A percentile compares a stretch with the other conserved stretches of the same genome.
These are phyloP conservation scores for Mycalesis mineus DNA, from an alignment of 2,888 invertebrate genomes.

Conservation along the genomic window DNA sequence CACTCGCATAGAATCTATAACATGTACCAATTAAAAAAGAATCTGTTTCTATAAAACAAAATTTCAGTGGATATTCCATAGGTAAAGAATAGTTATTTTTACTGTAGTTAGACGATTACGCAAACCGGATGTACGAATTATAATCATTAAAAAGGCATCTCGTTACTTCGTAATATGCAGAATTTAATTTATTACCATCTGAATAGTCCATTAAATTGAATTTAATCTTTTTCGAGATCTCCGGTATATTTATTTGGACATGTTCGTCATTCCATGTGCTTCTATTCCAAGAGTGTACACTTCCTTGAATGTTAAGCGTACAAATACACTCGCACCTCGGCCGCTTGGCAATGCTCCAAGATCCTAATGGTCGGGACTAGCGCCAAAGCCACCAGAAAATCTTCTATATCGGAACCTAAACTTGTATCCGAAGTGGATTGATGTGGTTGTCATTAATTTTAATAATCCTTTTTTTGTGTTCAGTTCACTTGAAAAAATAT, in stretches of 20 bases:
- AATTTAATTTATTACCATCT: constrained; percentile 16
- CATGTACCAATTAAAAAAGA: too few relatives aligned
- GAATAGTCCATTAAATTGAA: constrained; percentile 14
- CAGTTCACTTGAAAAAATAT: too few relatives aligned
- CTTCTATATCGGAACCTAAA: constrained; percentile 65
- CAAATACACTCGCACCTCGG: constrained; percentile 71
- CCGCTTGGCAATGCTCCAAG: constrained; percentile 61
- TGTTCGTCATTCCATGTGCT: constrained; percentile 50
- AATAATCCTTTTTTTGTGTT: neutral
- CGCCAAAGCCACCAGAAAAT: constrained; percentile 66
- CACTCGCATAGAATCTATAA: too few relatives aligned
- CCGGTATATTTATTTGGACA: constrained; percentile 31
- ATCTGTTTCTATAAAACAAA: too few relatives aligned
- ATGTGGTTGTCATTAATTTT: constrained; percentile 34
- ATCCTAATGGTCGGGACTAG: constrained; percentile 69
- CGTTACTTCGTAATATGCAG: constrained; percentile 16
- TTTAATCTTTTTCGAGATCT: constrained; percentile 23
- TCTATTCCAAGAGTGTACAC: constrained; percentile 71
- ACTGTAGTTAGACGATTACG: constrained; percentile 6
- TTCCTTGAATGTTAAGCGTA: constrained; percentile 74
- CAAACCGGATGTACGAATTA: constrained; percentile 17
- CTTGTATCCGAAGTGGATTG: constrained; percentile 56
- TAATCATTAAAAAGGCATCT: constrained; percentile 17
- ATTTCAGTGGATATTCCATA: neutral
- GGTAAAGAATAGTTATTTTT: constrained; percentile 8